phyloP scores from a whole-genome alignment of 2,888 invertebrate species.

The Agonopterix subpropinquella region DNA sequence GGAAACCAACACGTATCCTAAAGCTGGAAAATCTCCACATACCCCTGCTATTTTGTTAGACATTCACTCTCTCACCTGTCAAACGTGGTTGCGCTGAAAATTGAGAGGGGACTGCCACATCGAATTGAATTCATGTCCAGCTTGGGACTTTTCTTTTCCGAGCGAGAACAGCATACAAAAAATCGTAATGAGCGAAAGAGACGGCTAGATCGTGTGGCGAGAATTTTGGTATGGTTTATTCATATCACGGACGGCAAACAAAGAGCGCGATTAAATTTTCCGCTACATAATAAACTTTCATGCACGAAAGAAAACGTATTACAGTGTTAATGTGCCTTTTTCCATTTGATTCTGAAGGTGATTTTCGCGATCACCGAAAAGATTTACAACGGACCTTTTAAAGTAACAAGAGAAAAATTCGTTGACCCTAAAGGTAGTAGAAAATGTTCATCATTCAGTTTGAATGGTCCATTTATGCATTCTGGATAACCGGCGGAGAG shows the following conservation, averaged over 20 bases:
- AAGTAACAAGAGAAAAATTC: background rate
- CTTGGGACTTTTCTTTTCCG: constrained; percentile 30
- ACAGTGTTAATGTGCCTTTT: constrained; percentile 15
- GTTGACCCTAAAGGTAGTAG: too few relatives aligned
- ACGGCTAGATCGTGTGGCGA: constrained; percentile 16
- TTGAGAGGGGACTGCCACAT: constrained; percentile 38
- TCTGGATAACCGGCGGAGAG: constrained; percentile 12
- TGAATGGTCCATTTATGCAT: background rate
- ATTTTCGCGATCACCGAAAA: background rate
- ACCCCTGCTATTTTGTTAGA: too few relatives aligned
- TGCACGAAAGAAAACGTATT: constrained; percentile 40
- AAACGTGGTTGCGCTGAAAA: constrained; percentile 41
- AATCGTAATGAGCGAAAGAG: constrained; percentile 27
- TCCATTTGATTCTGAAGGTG: background rate
- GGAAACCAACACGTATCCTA: too few relatives aligned
- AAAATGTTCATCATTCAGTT: background rate
- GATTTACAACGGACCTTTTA: background rate
- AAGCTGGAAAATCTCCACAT: too few relatives aligned
- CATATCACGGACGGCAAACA: constrained; percentile 58
- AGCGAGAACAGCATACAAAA: constrained; percentile 29
- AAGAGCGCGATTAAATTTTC: constrained; percentile 65
- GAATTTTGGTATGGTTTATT: constrained; percentile 53
- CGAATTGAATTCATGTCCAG: constrained; percentile 39
- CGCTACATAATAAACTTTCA: constrained; percentile 59
- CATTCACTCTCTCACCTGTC: constrained; percentile 23